Conservation (phyloP, 2,888 invertebrate genomes). For the Brenthis daphne region DNA sequence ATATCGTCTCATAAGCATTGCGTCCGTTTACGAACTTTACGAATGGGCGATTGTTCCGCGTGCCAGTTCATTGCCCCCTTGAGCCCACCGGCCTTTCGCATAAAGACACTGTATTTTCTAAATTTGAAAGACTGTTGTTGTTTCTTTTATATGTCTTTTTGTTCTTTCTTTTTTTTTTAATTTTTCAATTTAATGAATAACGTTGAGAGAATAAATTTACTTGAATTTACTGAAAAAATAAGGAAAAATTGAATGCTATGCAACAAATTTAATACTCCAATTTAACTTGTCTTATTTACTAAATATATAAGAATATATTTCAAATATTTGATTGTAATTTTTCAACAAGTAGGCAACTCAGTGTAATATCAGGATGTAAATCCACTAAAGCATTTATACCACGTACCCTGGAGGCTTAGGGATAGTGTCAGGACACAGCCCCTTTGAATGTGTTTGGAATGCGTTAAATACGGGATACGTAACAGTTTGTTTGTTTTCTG, state of each 20-base stretch:
- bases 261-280: too few relatives aligned
- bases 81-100: constrained; percentile 50
- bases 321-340: constrained; percentile 22
- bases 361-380: constrained; percentile 58
- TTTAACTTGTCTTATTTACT: too few relatives aligned
- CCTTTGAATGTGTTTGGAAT: constrained; percentile 59
- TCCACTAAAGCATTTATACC: constrained; percentile 75
- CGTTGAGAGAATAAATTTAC: not conserved
- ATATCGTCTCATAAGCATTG: constrained; percentile 50
- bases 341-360: constrained; percentile 42
- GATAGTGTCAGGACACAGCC: constrained; percentile 45
- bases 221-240: too few relatives aligned
- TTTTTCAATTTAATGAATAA: not conserved
- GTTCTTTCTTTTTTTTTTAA: constrained; percentile 3
- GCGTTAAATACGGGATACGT: constrained; percentile 59
- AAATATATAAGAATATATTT: too few relatives aligned
- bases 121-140: constrained; percentile 41
- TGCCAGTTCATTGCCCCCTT: constrained; percentile 54
- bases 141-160: constrained; percentile 37
- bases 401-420: constrained; percentile 58
- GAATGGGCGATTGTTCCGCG: constrained; percentile 58
- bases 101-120: constrained; percentile 48
- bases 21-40: constrained; percentile 53
- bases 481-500: constrained; percentile 54
- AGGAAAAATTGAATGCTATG: too few relatives aligned